These are phyloP conservation scores for Spea bombifrons DNA, from an alignment of 2,113 vertebrate species.

Conservation along the genomic window DNA sequence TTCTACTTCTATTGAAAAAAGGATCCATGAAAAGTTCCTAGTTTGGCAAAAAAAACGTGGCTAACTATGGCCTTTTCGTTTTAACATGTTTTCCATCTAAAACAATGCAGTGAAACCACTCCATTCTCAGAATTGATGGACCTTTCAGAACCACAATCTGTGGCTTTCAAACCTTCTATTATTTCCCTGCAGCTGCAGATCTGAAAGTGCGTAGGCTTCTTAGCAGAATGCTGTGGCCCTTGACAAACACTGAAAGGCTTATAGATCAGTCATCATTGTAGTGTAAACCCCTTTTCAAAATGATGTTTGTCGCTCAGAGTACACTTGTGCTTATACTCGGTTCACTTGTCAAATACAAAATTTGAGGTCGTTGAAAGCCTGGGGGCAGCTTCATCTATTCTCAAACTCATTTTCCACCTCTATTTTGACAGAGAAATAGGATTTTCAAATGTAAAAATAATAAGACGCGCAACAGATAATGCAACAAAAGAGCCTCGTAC, in stretches of 20 bases:
- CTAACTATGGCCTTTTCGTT: slow-evolving; percentile 10
- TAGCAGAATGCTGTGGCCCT: slow-evolving; percentile 66
- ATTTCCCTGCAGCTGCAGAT: slow-evolving; percentile 69
- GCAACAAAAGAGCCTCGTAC: slow-evolving; percentile 51
- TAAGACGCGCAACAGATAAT: slow-evolving; percentile 52
- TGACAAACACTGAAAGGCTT: slow-evolving; percentile 63
- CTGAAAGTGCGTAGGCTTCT: slow-evolving; percentile 69
- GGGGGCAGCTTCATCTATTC: slow-evolving; percentile 64
- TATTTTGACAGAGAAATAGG: slow-evolving; percentile 64
- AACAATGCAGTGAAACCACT: slow-evolving; percentile 59
- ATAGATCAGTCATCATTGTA: slow-evolving; percentile 65
- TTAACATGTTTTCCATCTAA: slow-evolving; percentile 55
- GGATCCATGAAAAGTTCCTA: neutral
- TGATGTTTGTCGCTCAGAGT: slow-evolving; percentile 70
- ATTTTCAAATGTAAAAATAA: slow-evolving; percentile 68
- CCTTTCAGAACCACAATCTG: slow-evolving; percentile 71
- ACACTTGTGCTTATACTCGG: slow-evolving; percentile 64
- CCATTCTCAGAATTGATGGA: slow-evolving; percentile 70
- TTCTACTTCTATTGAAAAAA: neutral
- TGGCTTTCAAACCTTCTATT: slow-evolving; percentile 69
- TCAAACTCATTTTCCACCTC: slow-evolving; percentile 71
- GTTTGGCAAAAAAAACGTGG: neutral
- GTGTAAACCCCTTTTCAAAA: slow-evolving; percentile 72
- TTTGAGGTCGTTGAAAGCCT: slow-evolving; percentile 65
- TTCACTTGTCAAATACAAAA: slow-evolving; percentile 81